A percentile compares a stretch with the other conserved stretches of the same genome.
Evolutionary conservation across 2,888 invertebrate genomes (phyloP).

Genomic region (Lycia hirtaria): DNA sequence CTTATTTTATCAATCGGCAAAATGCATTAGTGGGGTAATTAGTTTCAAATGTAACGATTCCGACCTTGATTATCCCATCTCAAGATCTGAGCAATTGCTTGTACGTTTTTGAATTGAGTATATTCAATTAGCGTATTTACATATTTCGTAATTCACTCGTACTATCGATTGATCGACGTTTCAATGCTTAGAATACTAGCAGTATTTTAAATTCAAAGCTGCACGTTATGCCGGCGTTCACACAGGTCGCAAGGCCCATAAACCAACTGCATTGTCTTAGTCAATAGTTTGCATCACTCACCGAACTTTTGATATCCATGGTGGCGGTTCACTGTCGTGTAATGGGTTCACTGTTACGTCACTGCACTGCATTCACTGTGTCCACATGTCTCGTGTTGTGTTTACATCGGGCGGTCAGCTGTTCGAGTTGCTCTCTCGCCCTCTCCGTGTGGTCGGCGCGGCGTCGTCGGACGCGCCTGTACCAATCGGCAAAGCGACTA

Average conservation of each 20-base stretch:
- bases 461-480: slow-evolving; percentile 76
- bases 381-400: slow-evolving; percentile 74
- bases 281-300: slow-evolving; percentile 61
- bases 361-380: slow-evolving; percentile 82
- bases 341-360: slow-evolving; percentile 75
- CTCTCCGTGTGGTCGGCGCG: slow-evolving; percentile 84
- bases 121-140: slow-evolving; percentile 18
- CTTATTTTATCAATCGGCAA: background rate
- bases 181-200: slow-evolving; percentile 19
- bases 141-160: slow-evolving; percentile 22
- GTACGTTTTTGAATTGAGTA: background rate
- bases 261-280: slow-evolving; percentile 45
- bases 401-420: slow-evolving; percentile 60
- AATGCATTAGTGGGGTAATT: background rate
- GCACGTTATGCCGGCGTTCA: slow-evolving; percentile 34
- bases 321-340: slow-evolving; percentile 52
- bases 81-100: slow-evolving; percentile 7
- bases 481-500: slow-evolving; percentile 86
- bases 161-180: slow-evolving; percentile 28
- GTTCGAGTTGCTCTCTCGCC: slow-evolving; percentile 81
- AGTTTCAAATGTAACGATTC: slow-evolving; percentile 1
- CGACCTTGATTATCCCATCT: slow-evolving; percentile 22
- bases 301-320: slow-evolving; percentile 69
- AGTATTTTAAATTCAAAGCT: slow-evolving; percentile 29
- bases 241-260: slow-evolving; percentile 40